These are phyloP conservation scores for Xiphophorus hellerii DNA, from an alignment of 2,113 vertebrate species.

Conservation along the genomic window DNA sequence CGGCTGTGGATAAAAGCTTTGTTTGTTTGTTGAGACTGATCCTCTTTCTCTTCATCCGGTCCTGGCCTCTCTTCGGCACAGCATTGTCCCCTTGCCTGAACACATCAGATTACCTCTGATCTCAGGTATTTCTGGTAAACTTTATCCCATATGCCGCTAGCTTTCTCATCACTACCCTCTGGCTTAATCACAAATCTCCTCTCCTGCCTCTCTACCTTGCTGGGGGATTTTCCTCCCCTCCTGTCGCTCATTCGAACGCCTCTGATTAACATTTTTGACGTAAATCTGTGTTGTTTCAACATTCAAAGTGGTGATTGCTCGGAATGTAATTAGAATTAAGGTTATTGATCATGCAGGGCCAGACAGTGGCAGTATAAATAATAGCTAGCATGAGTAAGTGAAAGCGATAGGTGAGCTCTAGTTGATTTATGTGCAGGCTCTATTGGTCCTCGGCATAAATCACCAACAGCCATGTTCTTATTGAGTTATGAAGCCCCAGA, in stretches of 20 bases:
- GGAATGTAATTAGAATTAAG: slow-evolving; percentile 85
- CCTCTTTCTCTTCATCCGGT: slow-evolving; percentile 60
- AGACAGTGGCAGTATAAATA: slow-evolving; percentile 79
- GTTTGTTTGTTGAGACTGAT: slow-evolving; percentile 67
- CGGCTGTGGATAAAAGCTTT: slow-evolving; percentile 59
- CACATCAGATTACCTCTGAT: slow-evolving; percentile 61
- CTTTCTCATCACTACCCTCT: slow-evolving; percentile 42
- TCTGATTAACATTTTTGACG: slow-evolving; percentile 81
- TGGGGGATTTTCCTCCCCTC: slow-evolving; percentile 50
- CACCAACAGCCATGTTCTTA: slow-evolving; percentile 77
- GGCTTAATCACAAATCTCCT: slow-evolving; percentile 6
- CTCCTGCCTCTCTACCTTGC: slow-evolving; percentile 28
- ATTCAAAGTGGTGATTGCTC: slow-evolving; percentile 73
- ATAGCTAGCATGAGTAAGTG: slow-evolving; percentile 82
- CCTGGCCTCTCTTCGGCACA: slow-evolving; percentile 54
- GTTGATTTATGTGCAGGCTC: slow-evolving; percentile 81
- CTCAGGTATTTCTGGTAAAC: slow-evolving; percentile 64
- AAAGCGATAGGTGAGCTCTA: slow-evolving; percentile 80
- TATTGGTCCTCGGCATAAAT: slow-evolving; percentile 76
- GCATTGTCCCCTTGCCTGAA: slow-evolving; percentile 48
- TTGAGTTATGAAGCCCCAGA: slow-evolving; percentile 83
- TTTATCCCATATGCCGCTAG: slow-evolving; percentile 45
- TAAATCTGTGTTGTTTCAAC: slow-evolving; percentile 77
- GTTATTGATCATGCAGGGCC: slow-evolving; percentile 80
- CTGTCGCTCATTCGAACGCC: slow-evolving; percentile 31